Evolutionary conservation across 2,888 invertebrate genomes (phyloP), one percentile per base, ranked within the genome.

Genomic region (Sclerodermus sp.): DNA sequence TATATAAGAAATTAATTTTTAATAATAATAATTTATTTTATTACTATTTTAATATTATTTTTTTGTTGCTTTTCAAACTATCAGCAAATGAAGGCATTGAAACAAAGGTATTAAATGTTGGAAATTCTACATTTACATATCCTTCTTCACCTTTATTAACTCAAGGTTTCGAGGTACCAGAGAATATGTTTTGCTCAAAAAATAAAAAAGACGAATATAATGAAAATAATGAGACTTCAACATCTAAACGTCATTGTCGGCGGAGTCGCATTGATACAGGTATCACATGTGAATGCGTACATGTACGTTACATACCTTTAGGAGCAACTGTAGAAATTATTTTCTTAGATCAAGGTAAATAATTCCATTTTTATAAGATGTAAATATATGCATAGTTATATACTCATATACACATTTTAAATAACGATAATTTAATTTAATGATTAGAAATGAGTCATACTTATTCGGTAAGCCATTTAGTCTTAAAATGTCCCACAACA

Each of bases 81-180:
- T 9, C 78, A 84, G 84, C 81, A 66, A 81, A 79, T 80, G 85
- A 81, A 38, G 84, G 82, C 58, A 84, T 84, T 15, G 71, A 65
- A 40, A 67, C 59, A 45, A 66, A 62, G 53, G 55, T 79, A 10
- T 78, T 82, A n/a, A 81, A 81, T 58, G 73, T 84, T 40, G 89
- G 91, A 74, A 88, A 90, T 45, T 84, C 89, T 15, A 87, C 89
- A 8, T 88, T 91, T 74, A 84, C 84, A 30, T 88, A 87, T 67
- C 92, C 93, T 0, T 83, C 88, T 1, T 88, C 89, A 0, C 91
- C 93, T 0, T 80, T 91, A 36, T 80, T 93, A 52, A 89, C 90
- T 1, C 92, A 93, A 71, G 81, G 82, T 0, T 72, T 75, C 0
- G 87, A 89, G 57, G 81, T 89, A 13, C 76, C 82, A 0, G 71